Evolutionary conservation across 2,888 invertebrate species (phyloP).

Genomic region (Ganaspis brasiliensis): DNA sequence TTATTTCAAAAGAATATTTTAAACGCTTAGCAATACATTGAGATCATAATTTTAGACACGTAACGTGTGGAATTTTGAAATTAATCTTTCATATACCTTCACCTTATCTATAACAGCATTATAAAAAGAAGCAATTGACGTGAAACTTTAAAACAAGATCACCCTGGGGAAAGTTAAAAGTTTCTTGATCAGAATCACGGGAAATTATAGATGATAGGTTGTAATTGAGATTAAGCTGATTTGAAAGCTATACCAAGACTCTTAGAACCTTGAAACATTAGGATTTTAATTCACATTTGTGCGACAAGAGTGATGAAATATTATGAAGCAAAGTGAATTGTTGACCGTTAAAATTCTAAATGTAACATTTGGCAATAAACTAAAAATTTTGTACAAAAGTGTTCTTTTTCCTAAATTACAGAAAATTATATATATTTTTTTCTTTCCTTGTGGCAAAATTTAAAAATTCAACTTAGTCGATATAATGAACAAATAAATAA

Average conservation of each 20-base stretch:
- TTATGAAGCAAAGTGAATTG: neutral
- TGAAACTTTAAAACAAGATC: slow-evolving; percentile 4
- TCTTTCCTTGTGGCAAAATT: no score
- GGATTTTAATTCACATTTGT: neutral
- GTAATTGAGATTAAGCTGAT: slow-evolving; percentile 9
- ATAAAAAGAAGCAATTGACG: neutral
- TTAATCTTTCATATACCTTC: neutral
- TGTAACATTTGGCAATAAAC: slow-evolving; percentile 10
- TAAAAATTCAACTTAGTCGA: no score
- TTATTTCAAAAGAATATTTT: no score
- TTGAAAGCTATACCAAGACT: slow-evolving; percentile 16
- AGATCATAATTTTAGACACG: neutral
- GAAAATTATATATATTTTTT: no score
- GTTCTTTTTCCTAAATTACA: no score
- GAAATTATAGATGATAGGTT: slow-evolving; percentile 22
- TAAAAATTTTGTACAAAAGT: neutral
- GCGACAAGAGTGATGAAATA: slow-evolving; percentile 22
- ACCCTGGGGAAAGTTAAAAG: slow-evolving; percentile 7
- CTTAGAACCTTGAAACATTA: slow-evolving; percentile 29
- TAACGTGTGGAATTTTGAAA: neutral
- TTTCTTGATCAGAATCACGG: neutral
- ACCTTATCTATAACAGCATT: neutral
- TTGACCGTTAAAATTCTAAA: neutral
- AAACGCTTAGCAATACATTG: no score
- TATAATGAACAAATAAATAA: no score